Base-by-base conservation (phyloP, 2,113 vertebrate species). In the Mionectes macconnelli region DNA sequence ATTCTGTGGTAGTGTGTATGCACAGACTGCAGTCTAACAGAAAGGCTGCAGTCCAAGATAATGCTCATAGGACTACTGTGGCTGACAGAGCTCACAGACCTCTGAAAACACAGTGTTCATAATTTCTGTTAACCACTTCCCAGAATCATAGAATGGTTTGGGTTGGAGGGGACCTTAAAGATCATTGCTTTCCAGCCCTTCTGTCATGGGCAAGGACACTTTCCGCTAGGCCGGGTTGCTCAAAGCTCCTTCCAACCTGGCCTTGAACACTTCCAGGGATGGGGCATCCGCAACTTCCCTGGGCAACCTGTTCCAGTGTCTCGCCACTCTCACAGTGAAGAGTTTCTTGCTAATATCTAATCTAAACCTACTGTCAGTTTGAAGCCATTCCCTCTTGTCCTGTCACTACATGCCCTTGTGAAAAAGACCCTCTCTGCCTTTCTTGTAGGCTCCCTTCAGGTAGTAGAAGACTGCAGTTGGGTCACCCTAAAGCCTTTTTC, bases 141-240 rank as follows among this genome's bases (percentile, higher is more conserved):
- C 8, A 35, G 40, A 42, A 35, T 49, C 30, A 47, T 40, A 42
- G 60, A 62, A 62, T 68, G 21, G 23, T 83, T 62, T 27, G 21
- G 14, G 10, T 76, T 83, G 62, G 17, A 55, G 0, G 1, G 25
- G 28, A 35, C 14, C 45, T 76, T 19, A 27, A 47, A 27, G 45
- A 31, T 55, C 17, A 22, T 31, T 6, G 14, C 15, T 17, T 53
- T 76, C 21, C 55, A 76, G 6, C 10, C 14, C 14, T 47, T 6
- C 0, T 0, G 21, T 55, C n/a, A 6, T 18, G 16, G 45, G 9
- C 19, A 45, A 28, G 44, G 53, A 18, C 1, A 19, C 4, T 11
- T 75, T n/a, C 30, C 3, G 4, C 17, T 35, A 13, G n/a, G 42
- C 9, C 17, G 19, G 15, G 39, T 28, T 44, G 18, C 39, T 53